These are phyloP conservation scores for Drosophila nikananu DNA, from an alignment of 1,140 invertebrate species.

Conservation along the genomic window DNA sequence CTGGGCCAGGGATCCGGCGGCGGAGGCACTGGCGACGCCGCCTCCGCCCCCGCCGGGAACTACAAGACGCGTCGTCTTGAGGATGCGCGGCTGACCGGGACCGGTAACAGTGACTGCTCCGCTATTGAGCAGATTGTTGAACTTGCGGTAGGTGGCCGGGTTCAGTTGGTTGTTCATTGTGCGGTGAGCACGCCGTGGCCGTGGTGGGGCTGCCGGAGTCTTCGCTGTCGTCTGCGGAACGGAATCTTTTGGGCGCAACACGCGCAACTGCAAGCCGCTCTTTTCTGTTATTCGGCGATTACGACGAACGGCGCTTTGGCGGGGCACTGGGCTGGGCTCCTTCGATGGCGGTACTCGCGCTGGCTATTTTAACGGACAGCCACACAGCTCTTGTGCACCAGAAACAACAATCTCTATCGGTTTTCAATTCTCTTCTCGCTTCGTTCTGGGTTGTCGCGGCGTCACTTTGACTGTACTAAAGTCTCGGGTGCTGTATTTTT, in stretches of 20 bases:
- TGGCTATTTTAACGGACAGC: conserved; percentile 19
- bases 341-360: conserved; percentile 17
- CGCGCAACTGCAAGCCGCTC: conserved; percentile 58
- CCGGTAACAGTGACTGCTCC: conserved; percentile 84
- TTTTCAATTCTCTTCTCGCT: conserved; percentile 63
- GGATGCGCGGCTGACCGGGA: conserved; percentile 78
- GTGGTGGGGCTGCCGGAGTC: conserved; percentile 34
- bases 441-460: conserved; percentile 71
- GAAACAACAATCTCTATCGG: conserved; percentile 57
- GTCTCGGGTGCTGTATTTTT: conserved; percentile 75
- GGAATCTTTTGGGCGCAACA: conserved; percentile 40
- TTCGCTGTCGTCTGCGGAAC: conserved; percentile 13
- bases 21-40: conserved; percentile 15
- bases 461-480: conserved; percentile 83
- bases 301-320: conserved; percentile 18
- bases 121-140: conserved; percentile 84
- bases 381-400: conserved; percentile 28
- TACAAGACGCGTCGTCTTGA: conserved; percentile 73
- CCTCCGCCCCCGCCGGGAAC: conserved; percentile 47
- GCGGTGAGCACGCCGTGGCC: conserved; percentile 34
- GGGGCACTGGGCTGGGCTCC: conserved; percentile 9
- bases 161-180: conserved; percentile 82
- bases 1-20: conserved; percentile 26
- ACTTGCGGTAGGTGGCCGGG: conserved; percentile 82
- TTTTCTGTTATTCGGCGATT: conserved; percentile 33